phyloP scores from a whole-genome alignment of 2,113 vertebrate genomes.

The Sciurus niger region DNA sequence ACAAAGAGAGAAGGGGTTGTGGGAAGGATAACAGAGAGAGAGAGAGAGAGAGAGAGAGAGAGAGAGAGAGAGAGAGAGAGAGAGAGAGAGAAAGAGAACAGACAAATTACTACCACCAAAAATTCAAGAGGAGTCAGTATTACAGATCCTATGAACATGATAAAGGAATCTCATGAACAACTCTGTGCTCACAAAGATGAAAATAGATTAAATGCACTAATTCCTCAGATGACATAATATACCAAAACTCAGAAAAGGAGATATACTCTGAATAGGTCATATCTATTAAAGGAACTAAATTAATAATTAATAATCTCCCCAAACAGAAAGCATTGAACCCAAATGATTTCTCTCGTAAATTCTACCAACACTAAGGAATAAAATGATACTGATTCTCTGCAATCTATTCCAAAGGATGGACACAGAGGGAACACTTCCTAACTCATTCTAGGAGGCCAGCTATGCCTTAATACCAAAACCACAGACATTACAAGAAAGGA shows the following conservation, averaged over 20 bases:
- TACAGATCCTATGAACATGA: neutral
- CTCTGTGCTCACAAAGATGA: neutral
- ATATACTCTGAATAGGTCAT: neutral
- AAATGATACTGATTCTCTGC: neutral
- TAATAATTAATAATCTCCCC: neutral
- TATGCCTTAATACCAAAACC: neutral
- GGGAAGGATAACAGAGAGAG: neutral
- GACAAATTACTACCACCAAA: neutral
- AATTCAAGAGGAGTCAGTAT: neutral
- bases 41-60: no score
- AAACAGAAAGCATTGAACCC: neutral
- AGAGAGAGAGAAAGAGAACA: neutral
- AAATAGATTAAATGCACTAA: neutral
- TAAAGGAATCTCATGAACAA: neutral
- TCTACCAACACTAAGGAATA: neutral
- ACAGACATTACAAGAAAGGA: neutral
- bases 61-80: neutral
- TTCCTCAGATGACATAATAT: neutral
- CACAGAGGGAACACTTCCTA: neutral
- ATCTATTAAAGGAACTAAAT: neutral
- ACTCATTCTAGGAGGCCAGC: neutral
- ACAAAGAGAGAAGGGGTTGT: neutral
- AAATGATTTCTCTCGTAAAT: neutral
- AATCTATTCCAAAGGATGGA: neutral
- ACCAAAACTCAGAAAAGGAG: neutral